phyloP scores from a whole-genome alignment of 1,140 invertebrate species.

The Nebria ingens region DNA sequence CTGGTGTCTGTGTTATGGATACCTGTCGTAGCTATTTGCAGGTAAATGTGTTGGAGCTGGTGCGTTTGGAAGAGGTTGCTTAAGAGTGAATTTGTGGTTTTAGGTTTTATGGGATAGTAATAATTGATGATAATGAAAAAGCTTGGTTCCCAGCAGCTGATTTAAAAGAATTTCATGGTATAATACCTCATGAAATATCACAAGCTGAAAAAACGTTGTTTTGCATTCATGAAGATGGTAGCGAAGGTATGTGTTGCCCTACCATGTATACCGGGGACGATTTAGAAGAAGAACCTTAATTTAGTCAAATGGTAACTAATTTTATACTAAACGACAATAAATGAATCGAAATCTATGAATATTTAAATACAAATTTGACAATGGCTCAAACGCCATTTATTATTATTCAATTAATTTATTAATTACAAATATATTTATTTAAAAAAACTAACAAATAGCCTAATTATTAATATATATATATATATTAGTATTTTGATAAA shows the following conservation, averaged over 20 bases:
- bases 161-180: conserved; percentile 77
- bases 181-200: conserved; percentile 69
- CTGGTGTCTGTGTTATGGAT: conserved; percentile 80
- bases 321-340: neutral
- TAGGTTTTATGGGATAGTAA: conserved; percentile 63
- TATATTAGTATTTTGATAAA: no score
- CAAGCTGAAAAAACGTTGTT: conserved; percentile 68
- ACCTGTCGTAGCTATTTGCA: conserved; percentile 67
- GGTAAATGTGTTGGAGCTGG: conserved; percentile 38
- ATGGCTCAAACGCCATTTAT: no score
- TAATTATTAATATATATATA: no score
- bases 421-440: no score
- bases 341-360: no score
- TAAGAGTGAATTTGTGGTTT: conserved; percentile 20
- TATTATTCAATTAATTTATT: no score
- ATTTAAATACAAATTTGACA: no score
- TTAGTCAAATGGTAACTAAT: conserved; percentile 10
- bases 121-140: conserved; percentile 82
- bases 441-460: no score
- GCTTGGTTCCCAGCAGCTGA: conserved; percentile 87
- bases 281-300: conserved; percentile 36
- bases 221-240: conserved; percentile 71
- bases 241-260: conserved; percentile 71
- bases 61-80: neutral
- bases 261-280: conserved; percentile 54